Evolutionary conservation across 2,113 vertebrate species (phyloP).

Genomic region (Brachirus orientalis): DNA sequence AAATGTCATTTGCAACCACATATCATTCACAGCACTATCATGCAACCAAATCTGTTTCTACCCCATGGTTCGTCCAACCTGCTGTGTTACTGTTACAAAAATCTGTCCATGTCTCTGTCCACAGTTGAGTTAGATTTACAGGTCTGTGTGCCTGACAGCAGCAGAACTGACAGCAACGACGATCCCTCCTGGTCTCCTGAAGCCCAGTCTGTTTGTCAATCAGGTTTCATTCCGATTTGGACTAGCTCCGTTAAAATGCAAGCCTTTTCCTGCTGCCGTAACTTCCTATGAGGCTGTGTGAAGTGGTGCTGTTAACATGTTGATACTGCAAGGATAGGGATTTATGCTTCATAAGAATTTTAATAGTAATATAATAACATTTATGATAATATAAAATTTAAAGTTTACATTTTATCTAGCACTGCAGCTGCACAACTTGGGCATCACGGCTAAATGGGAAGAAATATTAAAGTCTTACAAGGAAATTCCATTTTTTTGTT

Average conservation of each 20-base stretch:
- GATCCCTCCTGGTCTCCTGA: conserved; percentile 21
- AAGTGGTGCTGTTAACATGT: too few species aligned
- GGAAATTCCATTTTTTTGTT: too few species aligned
- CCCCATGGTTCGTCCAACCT: conserved; percentile 5
- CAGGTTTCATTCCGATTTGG: conserved; percentile 59
- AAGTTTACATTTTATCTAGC: too few species aligned
- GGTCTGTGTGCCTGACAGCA: conserved; percentile 12
- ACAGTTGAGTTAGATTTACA: conserved; percentile 49
- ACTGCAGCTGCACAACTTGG: too few species aligned
- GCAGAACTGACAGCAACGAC: conserved; percentile 28
- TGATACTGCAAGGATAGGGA: too few species aligned
- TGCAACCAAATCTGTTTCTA: conserved; percentile 5
- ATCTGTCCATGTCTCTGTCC: conserved; percentile 8
- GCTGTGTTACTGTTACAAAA: conserved; percentile 4
- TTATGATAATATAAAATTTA: too few species aligned
- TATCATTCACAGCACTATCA: background rate
- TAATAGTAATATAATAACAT: too few species aligned
- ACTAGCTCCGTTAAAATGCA: conserved; percentile 56
- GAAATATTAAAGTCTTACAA: too few species aligned
- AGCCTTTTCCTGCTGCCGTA: conserved; percentile 48
- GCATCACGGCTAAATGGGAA: too few species aligned
- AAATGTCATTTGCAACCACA: conserved; percentile 32
- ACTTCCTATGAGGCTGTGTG: too few species aligned
- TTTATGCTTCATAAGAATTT: too few species aligned
- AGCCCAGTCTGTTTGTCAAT: conserved; percentile 32